Base-by-base conservation (phyloP, 1,140 invertebrate species). In the Mya arenaria region DNA sequence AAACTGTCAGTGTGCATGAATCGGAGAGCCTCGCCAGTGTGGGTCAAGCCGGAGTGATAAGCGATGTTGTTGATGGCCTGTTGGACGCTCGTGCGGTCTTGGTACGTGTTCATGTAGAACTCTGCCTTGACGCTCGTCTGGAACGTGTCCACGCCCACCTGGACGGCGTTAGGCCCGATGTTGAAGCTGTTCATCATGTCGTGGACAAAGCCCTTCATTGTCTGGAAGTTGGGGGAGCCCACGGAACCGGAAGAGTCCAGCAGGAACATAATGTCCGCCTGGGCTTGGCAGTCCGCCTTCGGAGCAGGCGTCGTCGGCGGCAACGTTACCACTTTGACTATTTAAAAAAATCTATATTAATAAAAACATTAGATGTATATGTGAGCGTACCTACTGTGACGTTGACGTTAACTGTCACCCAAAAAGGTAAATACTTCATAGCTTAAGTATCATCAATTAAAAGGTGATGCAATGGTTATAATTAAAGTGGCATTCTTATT, bases 211-310 rank as follows among this genome's bases (percentile, higher is more conserved):
- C 34, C 71, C 41, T 85, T 68, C 30, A 88, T 81, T 32, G 84
- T 81, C 69, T 86, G 72, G 84, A 90, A 90, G 73, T 90, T 88
- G 36, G 52, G 52, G 4, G 72, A 28, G 15, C 86, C 85, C 13
- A 90, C 87, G 52, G 87, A 89, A n/a, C 85, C 85, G 17, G 89
- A 90, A 0, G 86, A 86, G 58, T 90, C 89, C 28, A 90, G 69
- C 13, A 90, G 79, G 83, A 90, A 89, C 13, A 89, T 84, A 56
- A 90, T 86, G 63, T 90, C 89, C 2, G 87, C 86, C 58, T 84
- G 44, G n/a, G 78, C 75, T 10, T 83, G 79, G 81, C 87, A 88
- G 39, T 65, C 80, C 69, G 83, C 82, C 85, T 79, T 89, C 68
- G 44, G 87, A 79, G 60, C 84, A 19, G 44, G 86, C n/a, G 48